Percentiles rank a stretch among this genome's conserved stretches.
These are phyloP conservation scores for Diaperis boleti DNA, from an alignment of 2,888 invertebrate species.

Conservation along the genomic window DNA sequence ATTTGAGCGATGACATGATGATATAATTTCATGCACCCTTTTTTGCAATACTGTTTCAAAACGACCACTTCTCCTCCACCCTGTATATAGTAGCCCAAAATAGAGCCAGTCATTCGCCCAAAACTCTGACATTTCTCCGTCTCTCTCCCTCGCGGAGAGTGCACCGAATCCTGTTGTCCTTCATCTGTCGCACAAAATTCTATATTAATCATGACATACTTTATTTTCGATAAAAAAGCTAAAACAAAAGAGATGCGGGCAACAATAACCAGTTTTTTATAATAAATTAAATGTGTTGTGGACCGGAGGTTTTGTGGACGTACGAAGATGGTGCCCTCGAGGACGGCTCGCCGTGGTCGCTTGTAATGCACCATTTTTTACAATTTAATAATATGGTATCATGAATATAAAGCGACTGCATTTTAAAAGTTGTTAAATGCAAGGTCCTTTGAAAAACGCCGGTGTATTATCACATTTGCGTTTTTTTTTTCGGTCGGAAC, in stretches of 20 bases:
- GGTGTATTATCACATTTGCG: conserved; percentile 48
- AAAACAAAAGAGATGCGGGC: conserved; percentile 50
- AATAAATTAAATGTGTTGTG: conserved; percentile 49
- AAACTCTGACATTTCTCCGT: conserved; percentile 23
- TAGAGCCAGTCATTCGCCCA: neutral
- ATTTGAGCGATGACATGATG: no score
- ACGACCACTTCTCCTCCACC: neutral
- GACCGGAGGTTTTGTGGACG: conserved; percentile 34
- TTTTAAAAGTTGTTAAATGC: conserved; percentile 52
- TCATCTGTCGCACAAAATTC: conserved; percentile 49
- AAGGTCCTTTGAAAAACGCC: conserved; percentile 48
- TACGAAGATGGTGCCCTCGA: neutral
- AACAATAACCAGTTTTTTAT: conserved; percentile 51
- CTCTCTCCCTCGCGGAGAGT: conserved; percentile 8
- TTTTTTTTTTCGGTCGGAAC: conserved; percentile 46
- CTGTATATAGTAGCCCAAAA: no score
- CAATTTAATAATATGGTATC: conserved; percentile 57
- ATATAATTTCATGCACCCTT: no score
- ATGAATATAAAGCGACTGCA: conserved; percentile 56
- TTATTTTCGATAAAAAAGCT: conserved; percentile 51
- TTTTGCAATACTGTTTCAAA: no score
- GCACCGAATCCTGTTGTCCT: conserved; percentile 43
- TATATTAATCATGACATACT: conserved; percentile 55
- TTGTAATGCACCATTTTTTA: conserved; percentile 54
- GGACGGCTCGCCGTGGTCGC: conserved; percentile 43